Evolutionary conservation across 2,888 invertebrate genomes (phyloP).

Genomic region (Drosophila cracens): DNA sequence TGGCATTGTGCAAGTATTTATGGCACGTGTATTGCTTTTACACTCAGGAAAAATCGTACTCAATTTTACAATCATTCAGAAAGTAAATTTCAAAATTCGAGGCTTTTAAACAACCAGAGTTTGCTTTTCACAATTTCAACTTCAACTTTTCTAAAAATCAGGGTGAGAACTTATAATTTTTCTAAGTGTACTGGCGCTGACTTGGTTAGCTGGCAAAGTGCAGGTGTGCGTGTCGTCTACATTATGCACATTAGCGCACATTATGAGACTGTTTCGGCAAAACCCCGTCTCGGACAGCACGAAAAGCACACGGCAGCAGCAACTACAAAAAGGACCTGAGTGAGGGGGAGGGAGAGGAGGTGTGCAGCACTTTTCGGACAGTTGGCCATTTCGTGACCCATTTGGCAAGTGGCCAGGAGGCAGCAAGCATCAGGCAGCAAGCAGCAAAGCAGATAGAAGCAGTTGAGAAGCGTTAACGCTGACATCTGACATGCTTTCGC

Average conservation of each 20-base stretch:
- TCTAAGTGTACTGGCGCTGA: constrained; percentile 7
- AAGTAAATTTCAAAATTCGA: neutral
- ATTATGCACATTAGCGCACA: constrained; percentile 82
- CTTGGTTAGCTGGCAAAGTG: constrained; percentile 32
- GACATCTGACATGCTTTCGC: constrained; percentile 36
- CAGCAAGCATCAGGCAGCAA: constrained; percentile 47
- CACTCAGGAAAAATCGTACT: neutral
- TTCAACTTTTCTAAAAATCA: too few species aligned
- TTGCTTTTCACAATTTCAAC: neutral
- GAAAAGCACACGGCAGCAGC: constrained; percentile 14
- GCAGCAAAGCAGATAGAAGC: constrained; percentile 24
- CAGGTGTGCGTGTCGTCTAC: constrained; percentile 75
- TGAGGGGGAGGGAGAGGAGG: neutral
- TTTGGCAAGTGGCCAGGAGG: constrained; percentile 67
- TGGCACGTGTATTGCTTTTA: constrained; percentile 23
- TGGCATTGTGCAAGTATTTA: neutral
- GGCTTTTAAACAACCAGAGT: neutral
- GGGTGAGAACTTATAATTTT: neutral
- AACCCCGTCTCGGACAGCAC: constrained; percentile 26
- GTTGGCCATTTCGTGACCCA: constrained; percentile 63
- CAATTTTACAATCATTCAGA: neutral
- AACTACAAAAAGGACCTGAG: neutral
- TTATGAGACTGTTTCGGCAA: constrained; percentile 68
- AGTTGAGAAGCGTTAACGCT: constrained; percentile 4
- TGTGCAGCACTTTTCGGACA: constrained; percentile 34